Base-by-base conservation (phyloP, 2,888 invertebrate genomes). In the Oligia fasciuncula region DNA sequence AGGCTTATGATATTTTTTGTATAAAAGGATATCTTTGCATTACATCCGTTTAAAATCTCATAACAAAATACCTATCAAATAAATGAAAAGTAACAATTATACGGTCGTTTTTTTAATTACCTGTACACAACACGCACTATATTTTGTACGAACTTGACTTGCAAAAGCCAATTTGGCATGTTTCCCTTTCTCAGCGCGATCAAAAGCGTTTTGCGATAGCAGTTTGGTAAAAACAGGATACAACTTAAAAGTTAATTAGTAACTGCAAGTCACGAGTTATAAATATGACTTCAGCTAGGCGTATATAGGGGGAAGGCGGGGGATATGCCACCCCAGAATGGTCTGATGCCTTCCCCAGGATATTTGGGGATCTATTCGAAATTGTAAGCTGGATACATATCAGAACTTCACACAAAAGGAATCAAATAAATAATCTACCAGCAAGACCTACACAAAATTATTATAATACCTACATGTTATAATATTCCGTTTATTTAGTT, bases 1-100 rank as follows among this genome's bases (percentile, higher is more conserved):
- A 92, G 93, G 95, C 95, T 96, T 96, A 92, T 93, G 94, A 94
- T 95, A 92, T 94, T 94, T 95, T 95, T 96, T 96, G 94, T 96
- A 94, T 94, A 94, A 95, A 94, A 94, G 91, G 93, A 94, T 95
- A 92, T 94, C 95, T 93, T 93, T 93, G 94, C 94, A 95, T 93
- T 95, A 94, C 94, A 94, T 93, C 95, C 94, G 94, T 95, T 95
- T 94, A 94, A 95, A 96, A 96, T 96, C 96, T 96, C 96, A 96
- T 95, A 94, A 95, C 94, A 95, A 94, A 94, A 93, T 94, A 89
- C 87, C 89, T 89, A 94, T 93, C 92, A 95, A 95, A 95, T 96
- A 96, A 96, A 96, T 93, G 95, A 95, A 96, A 96, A 96, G 95
- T 95, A 94, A 93, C 94, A 93, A 90, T 89, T 81, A 86, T 68